Base-by-base conservation (phyloP, 2,113 vertebrate species). In the Nannospalax galili region DNA sequence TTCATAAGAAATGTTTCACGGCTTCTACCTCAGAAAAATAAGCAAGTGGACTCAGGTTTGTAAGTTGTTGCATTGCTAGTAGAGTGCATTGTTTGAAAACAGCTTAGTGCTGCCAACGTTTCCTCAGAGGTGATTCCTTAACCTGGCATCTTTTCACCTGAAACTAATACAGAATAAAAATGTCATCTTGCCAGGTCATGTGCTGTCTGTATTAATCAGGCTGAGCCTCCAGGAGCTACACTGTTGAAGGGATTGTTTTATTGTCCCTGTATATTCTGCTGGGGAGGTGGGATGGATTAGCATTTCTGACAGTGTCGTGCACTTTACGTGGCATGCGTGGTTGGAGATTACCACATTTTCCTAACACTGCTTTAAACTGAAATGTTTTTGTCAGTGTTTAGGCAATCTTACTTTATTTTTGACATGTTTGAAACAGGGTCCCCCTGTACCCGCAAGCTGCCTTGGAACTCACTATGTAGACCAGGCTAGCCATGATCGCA, bases 11-110 rank as follows among this genome's bases (percentile, higher is more conserved):
- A 35, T 91, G 58, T 94, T 95, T 90, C 22, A 10, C 86, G 74
- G 16, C 52, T 95, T 91, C 96, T 96, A 73, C 91, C 94, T 97
- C 94, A 90, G 48, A 93, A 60, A 88, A 87, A 42, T 90, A 64
- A 72, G 37, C 48, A 97, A 92, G 73, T 75, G 58, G 80, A 88
- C 70, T 52, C 37, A 15, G 65, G 60, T 84, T 91, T 82, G 60
- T 40, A 26, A 87, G 37, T 87, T 84, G 64, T 85, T 79, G 48
- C 19, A n/a, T 95, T 95, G 67, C n/a, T 87, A 19, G 62, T 65
- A 30, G 58, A 93, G 48, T 92, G 3, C 26, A 42, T 75, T 67
- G 7, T 28, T 0, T 70, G 24, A 64, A 69, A 88, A 84, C 8
- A 30, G 73, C 35, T 86, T 65, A 84, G n/a, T 86, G 26, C 64